Percentiles rank a stretch among this genome's conserved stretches.
Conservation (phyloP, 2,113 vertebrate genomes). For the Egretta garzetta region DNA sequence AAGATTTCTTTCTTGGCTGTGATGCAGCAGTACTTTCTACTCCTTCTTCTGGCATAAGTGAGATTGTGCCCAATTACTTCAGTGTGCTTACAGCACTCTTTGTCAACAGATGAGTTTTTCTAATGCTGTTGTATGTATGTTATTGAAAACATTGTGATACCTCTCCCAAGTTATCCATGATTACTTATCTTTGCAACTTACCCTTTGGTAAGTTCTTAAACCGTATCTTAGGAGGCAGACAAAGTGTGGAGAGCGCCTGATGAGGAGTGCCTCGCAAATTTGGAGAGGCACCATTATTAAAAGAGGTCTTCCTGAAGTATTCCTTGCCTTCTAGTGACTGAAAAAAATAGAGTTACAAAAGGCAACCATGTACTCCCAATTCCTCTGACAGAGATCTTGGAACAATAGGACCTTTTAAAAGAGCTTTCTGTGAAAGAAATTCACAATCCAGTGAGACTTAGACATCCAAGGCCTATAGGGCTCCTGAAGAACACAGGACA, state of each 20-base stretch:
- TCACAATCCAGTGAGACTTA: neutral
- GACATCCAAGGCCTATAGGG: neutral
- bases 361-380: neutral
- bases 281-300: neutral
- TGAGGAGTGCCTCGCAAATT: neutral
- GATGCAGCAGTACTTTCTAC: neutral
- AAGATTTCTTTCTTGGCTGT: neutral
- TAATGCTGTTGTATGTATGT: neutral
- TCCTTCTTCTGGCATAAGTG: neutral
- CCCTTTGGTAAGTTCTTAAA: neutral
- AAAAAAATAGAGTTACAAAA: neutral
- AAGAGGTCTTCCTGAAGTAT: neutral
- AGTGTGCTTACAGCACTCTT: neutral
- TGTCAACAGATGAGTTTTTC: neutral
- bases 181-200: neutral
- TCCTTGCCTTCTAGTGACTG: neutral
- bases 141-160: neutral
- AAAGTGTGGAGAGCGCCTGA: neutral
- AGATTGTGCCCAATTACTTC: neutral
- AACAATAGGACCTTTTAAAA: neutral
- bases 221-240: neutral
- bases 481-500: neutral
- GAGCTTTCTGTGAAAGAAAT: neutral
- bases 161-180: neutral
- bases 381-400: neutral